Base-by-base conservation (phyloP, 2,888 invertebrate genomes). In the Ecdyonurus torrentis region DNA sequence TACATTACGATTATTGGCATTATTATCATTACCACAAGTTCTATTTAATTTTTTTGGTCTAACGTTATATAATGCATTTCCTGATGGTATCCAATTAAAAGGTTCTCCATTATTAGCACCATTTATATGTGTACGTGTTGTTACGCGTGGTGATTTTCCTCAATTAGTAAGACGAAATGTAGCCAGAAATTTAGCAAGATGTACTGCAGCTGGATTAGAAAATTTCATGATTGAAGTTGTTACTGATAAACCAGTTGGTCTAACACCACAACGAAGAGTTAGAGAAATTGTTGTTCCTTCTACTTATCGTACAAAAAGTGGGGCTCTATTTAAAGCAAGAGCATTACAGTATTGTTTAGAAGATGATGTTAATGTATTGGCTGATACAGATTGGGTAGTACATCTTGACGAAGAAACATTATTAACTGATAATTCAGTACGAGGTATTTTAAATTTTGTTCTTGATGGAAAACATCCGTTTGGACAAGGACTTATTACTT, bases 221-320 rank as follows among this genome's bases (percentile, higher is more conserved):
- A 95, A 97, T 74, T 97, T 96, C 71, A 84, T 95, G 72, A 87
- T 97, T 69, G 95, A 97, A 80, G 93, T 97, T 52, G 96, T 96
- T 18, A 93, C 94, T 52, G 96, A 97, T 74, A 93, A 92, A 74
- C 81, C 84, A 7, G 80, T 91, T 25, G 84, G 85, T 69, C 75
- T 92, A 68, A 79, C 84, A n/a, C 69, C 71, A 19, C 88, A 91
- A 74, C 82, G 89, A 62, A 80, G 93, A 68, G 83, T 93, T 5
- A 81, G 92, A 66, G 91, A 92, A 75, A 84, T 94, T 52, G 90
- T 96, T 23, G 94, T 97, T 24, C 95, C 96, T 61, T 76, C 84
- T 18, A 82, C 83, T 63, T 95, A 95, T 72, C 84, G 86, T 70
- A 92, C 96, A 37, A 91, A 89, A 75, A 87, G 87, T 62, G 95